Base-by-base conservation (phyloP, 1,140 invertebrate genomes). In the Chionoecetes opilio region DNA sequence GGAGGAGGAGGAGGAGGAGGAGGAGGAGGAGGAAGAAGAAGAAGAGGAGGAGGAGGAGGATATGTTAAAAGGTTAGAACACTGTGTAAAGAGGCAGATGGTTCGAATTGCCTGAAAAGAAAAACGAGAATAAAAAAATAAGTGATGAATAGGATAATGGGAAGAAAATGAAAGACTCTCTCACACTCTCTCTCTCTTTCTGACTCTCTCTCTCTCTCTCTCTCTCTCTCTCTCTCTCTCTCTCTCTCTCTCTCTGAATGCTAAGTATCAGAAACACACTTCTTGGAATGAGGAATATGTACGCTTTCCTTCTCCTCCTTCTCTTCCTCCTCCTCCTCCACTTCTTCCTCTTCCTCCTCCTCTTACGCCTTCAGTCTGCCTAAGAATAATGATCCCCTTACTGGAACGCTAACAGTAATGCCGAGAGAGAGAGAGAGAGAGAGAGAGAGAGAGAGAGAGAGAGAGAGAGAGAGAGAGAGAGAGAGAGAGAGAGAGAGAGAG, bases 171-270 rank as follows among this genome's bases (percentile, higher is more conserved):
- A n/a, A n/a, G n/a, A n/a, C n/a, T n/a, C n/a, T 46, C 5, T 46
- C 41, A 8, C 17, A 14, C 53, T 63, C 53, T 63, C 53, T 63
- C 53, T 63, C 53, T 63, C 53, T 63, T 21, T 63, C 53, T 63
- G 8, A 14, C 53, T 63, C 53, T 63, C 53, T 75, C 63, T 75
- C 63, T 75, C 63, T 75, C 63, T 75, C 63, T 75, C 63, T 75
- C 63, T 75, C 63, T 75, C 63, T 75, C 63, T 75, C 63, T 75
- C 63, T 75, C 63, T 75, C 63, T 75, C 63, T 75, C 63, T 75
- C 63, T 75, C 63, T 75, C 63, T 75, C 63, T 75, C 63, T 75
- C 63, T 75, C 63, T 75, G 1, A n/a, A 26, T 75, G 1, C n/a
- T 11, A 75, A 21, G n/a, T 46, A 5, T 46, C 63, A 75, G 11